Conservation (phyloP, 2,797 vertebrate genomes). For the Hapalemur alaotrensis region DNA sequence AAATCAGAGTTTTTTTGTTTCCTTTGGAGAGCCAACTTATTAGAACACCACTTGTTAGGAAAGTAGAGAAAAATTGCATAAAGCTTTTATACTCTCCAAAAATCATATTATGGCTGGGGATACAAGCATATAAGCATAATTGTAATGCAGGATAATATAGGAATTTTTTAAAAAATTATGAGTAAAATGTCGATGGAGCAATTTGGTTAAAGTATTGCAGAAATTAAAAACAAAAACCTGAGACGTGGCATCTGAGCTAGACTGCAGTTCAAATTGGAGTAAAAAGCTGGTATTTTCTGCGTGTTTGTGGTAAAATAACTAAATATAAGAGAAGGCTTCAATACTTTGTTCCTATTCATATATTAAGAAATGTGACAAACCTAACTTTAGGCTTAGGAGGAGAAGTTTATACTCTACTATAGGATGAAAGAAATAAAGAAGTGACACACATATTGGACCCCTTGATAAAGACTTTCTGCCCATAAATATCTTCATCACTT, state of each 20-base stretch:
- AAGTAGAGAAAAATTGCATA: not conserved
- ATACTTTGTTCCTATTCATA: not conserved
- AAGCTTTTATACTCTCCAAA: not conserved
- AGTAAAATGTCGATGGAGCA: not conserved
- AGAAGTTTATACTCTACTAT: not conserved
- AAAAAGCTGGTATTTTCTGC: not conserved
- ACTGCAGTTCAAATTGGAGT: not conserved
- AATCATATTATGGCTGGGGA: not conserved
- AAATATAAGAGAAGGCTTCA: not conserved
- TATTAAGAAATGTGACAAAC: not conserved
- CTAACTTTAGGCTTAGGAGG: not conserved
- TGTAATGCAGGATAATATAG: not conserved
- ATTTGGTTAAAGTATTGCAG: not conserved
- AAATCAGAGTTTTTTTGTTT: not conserved
- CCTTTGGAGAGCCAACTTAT: not conserved
- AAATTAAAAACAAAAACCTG: not conserved
- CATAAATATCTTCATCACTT: constrained; percentile 7
- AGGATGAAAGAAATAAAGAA: not conserved
- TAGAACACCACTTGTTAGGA: not conserved
- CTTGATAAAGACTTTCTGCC: not conserved
- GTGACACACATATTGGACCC: not conserved
- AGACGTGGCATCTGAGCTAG: not conserved
- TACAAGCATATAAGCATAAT: not conserved
- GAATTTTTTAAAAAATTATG: not conserved
- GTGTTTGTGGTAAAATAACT: not conserved